Conservation (phyloP, 1,140 invertebrate genomes). For the Drosophila novamexicana region DNA sequence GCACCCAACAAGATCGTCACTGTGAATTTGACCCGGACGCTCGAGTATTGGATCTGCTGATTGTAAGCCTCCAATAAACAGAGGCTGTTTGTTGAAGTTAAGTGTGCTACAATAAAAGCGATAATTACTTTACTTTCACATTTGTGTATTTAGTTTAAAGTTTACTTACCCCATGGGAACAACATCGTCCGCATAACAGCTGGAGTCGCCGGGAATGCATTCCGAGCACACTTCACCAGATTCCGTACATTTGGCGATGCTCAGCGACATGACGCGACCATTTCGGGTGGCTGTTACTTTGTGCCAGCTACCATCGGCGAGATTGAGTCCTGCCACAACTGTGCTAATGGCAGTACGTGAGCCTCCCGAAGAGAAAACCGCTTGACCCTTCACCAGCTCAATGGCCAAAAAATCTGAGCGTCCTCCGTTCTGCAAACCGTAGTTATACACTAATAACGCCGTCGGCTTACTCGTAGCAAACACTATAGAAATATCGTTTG, state of each 20-base stretch:
- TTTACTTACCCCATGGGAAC: constrained; percentile 91
- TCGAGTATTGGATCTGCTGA: constrained; percentile 93
- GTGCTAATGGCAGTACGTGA: constrained; percentile 93
- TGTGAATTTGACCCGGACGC: constrained; percentile 93
- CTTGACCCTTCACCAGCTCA: constrained; percentile 92
- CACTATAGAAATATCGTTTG: constrained; percentile 95
- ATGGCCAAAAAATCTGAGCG: constrained; percentile 96
- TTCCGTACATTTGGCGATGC: constrained; percentile 91
- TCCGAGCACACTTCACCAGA: constrained; percentile 94
- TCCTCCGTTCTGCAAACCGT: constrained; percentile 92
- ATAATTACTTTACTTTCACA: not conserved
- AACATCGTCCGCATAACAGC: constrained; percentile 93
- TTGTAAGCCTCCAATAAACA: constrained; percentile 93
- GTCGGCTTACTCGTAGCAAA: constrained; percentile 96
- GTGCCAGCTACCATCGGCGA: constrained; percentile 95
- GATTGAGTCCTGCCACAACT: constrained; percentile 88
- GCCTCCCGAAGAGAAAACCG: constrained; percentile 95
- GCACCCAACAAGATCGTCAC: constrained; percentile 97
- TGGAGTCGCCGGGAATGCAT: constrained; percentile 91
- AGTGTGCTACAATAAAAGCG: constrained; percentile 88
- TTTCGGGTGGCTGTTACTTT: constrained; percentile 96
- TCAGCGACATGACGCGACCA: constrained; percentile 93
- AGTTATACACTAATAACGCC: constrained; percentile 95
- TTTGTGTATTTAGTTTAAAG: not conserved
- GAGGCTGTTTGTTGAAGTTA: constrained; percentile 95